These are phyloP conservation scores for Lanius collurio DNA, from an alignment of 2,113 vertebrate species.

Conservation along the genomic window DNA sequence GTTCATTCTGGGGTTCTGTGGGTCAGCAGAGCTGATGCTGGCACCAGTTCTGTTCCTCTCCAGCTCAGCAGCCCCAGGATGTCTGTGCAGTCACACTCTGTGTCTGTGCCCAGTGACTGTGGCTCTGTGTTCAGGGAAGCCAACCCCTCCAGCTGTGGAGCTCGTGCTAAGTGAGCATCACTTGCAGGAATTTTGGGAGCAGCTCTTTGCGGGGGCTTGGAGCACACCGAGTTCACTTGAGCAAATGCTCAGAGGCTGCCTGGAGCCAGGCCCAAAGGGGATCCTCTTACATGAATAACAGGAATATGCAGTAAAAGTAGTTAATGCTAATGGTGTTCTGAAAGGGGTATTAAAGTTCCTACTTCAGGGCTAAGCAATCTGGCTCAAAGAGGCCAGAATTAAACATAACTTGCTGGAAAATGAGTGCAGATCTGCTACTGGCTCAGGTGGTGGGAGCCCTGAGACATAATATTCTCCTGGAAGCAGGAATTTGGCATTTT, in stretches of 20 bases:
- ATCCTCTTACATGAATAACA: background rate
- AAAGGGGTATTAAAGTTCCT: background rate
- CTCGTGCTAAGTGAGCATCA: background rate
- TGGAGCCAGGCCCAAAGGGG: background rate
- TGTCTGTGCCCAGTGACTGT: background rate
- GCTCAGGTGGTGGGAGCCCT: background rate
- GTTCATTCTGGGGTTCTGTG: background rate
- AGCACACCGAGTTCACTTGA: background rate
- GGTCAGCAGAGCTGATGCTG: rapidly evolving
- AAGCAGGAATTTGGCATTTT: background rate
- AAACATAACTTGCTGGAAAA: background rate
- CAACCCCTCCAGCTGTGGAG: background rate
- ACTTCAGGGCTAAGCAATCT: background rate
- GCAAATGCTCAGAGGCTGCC: background rate
- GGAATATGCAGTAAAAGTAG: background rate
- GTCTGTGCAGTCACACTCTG: too few species aligned
- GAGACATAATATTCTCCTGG: background rate
- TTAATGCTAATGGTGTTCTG: background rate
- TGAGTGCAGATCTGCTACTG: background rate
- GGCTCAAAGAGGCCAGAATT: background rate
- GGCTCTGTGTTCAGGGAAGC: background rate
- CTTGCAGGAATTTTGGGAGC: background rate
- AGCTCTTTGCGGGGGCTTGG: background rate
- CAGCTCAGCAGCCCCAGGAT: background rate
- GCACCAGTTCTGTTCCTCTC: rapidly evolving